phyloP scores from a whole-genome alignment of 2,888 invertebrate genomes.

The Teleiodes luculella region DNA sequence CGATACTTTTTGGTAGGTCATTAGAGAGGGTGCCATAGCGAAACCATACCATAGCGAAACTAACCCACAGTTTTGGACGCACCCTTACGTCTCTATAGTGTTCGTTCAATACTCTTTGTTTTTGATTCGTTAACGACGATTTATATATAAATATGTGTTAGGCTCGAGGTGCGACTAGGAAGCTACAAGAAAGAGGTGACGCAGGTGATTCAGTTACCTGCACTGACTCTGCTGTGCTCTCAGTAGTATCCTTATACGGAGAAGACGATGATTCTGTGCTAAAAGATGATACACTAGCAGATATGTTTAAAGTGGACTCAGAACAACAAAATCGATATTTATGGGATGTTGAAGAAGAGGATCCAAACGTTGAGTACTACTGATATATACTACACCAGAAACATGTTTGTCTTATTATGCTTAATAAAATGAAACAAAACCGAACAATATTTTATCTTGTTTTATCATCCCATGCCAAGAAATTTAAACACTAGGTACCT shows the following conservation, averaged over 20 bases:
- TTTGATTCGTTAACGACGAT: no score
- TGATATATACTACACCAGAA: not conserved
- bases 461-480: no score
- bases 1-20: no score
- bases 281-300: conserved; percentile 21
- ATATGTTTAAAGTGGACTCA: conserved; percentile 31
- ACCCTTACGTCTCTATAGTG: no score
- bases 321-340: conserved; percentile 41
- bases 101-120: no score
- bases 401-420: not conserved
- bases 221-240: conserved; percentile 54
- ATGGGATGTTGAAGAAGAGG: conserved; percentile 60
- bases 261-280: conserved; percentile 42
- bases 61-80: no score
- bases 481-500: no score
- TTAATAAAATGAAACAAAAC: not conserved
- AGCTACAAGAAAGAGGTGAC: conserved; percentile 55
- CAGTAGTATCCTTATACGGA: conserved; percentile 58
- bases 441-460: no score
- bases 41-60: no score
- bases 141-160: conserved; percentile 27
- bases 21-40: no score
- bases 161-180: conserved; percentile 49
- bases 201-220: conserved; percentile 54
- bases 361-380: conserved; percentile 33